These are phyloP conservation scores for Formicarius rufipectus DNA, from an alignment of 2,113 vertebrate genomes.

Conservation along the genomic window DNA sequence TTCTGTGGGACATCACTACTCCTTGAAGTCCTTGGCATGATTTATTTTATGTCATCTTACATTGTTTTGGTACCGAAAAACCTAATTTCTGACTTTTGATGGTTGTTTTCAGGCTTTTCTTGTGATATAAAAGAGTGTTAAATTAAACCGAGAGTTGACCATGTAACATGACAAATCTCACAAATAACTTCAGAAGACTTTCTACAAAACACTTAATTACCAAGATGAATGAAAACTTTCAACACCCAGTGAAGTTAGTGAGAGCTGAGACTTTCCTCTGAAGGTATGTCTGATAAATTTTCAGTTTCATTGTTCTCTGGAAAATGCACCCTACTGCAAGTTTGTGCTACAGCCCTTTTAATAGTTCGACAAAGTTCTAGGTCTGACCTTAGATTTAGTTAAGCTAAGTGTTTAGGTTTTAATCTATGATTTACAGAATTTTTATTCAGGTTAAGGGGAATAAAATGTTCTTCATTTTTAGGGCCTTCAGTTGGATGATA, in stretches of 20 bases:
- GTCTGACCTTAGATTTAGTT: not conserved
- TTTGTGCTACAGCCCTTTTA: not conserved
- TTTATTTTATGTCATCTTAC: not conserved
- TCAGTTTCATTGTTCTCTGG: not conserved
- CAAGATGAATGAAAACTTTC: not conserved
- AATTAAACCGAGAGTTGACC: not conserved
- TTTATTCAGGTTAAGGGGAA: not conserved
- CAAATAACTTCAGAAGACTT: not conserved
- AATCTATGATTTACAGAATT: not conserved
- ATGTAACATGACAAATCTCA: not conserved
- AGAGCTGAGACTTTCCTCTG: not conserved
- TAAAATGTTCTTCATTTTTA: not conserved
- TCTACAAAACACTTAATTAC: not conserved
- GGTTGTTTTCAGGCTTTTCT: not conserved
- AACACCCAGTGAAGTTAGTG: not conserved
- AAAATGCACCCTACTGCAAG: not conserved
- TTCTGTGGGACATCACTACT: not conserved
- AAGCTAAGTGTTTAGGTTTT: not conserved
- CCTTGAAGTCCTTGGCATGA: not conserved
- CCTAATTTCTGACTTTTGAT: not conserved
- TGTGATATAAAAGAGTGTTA: not conserved
- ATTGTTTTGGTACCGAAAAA: not conserved
- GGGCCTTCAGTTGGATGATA: not conserved
- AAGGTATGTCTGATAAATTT: not conserved
- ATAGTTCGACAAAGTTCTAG: not conserved